A percentile compares a stretch with the other conserved stretches of the same genome.
These are phyloP conservation scores for Coptodon rendalli DNA, from an alignment of 2,113 vertebrate species.

Conservation along the genomic window DNA sequence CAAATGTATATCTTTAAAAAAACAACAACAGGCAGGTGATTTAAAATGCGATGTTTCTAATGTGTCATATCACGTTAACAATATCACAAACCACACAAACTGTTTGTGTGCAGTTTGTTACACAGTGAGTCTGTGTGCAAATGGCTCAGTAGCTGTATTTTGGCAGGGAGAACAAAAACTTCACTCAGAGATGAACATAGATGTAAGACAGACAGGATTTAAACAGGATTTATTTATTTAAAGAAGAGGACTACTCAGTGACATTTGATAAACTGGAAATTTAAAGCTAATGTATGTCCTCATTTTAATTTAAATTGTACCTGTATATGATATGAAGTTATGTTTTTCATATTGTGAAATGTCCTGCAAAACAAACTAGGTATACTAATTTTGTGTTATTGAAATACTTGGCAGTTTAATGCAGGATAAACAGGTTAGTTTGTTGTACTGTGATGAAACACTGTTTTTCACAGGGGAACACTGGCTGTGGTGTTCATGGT, in stretches of 20 bases:
- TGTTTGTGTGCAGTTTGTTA: background rate
- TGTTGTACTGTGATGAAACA: background rate
- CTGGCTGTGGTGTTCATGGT: background rate
- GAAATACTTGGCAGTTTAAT: background rate
- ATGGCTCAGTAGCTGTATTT: background rate
- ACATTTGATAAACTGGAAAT: background rate
- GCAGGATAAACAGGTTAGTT: background rate
- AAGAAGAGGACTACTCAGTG: background rate
- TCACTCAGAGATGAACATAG: background rate
- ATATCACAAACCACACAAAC: background rate
- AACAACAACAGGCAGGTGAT: background rate
- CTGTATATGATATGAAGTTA: background rate
- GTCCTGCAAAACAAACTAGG: background rate
- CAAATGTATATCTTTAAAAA: background rate
- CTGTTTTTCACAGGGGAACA: background rate
- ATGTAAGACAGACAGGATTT: background rate
- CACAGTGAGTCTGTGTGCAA: background rate
- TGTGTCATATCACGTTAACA: background rate
- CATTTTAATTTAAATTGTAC: background rate
- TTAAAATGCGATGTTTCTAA: background rate
- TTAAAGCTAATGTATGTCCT: background rate
- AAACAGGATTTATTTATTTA: background rate
- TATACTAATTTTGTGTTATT: background rate
- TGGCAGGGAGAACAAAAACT: background rate
- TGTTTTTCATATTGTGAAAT: background rate